Percentiles rank a stretch among this genome's conserved stretches.
phyloP scores from a whole-genome alignment of 2,797 vertebrate genomes.

The Gadopsis marmoratus region DNA sequence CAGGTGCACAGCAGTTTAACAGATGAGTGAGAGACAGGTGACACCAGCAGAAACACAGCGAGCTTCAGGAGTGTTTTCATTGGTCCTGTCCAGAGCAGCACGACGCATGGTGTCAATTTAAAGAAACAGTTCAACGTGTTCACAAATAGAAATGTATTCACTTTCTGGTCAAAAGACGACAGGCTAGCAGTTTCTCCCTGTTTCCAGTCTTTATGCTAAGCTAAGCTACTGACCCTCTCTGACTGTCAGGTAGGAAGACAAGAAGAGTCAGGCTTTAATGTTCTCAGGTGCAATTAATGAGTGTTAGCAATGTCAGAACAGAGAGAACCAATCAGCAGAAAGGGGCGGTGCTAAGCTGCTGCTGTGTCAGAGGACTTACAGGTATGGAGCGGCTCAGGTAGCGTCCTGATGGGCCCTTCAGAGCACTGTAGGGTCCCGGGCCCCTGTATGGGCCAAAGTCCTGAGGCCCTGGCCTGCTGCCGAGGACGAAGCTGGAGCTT shows the following conservation, averaged over 20 bases:
- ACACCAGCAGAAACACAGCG: background rate
- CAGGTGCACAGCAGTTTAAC: too few relatives aligned
- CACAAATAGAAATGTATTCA: too few relatives aligned
- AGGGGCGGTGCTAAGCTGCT: conserved; percentile 64
- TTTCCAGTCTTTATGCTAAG: background rate
- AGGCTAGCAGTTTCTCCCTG: background rate
- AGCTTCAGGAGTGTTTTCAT: background rate
- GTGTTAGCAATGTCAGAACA: conserved; percentile 43
- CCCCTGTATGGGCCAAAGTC: conserved; percentile 79
- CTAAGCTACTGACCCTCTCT: background rate
- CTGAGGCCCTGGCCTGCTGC: conserved; percentile 72
- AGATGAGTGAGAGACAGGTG: too few relatives aligned
- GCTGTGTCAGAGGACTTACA: conserved; percentile 89
- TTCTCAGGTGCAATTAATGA: background rate
- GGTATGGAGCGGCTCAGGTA: conserved; percentile 94
- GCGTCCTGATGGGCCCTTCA: conserved; percentile 85
- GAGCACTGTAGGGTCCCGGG: conserved; percentile 77
- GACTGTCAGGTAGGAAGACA: too few relatives aligned
- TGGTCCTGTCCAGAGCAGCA: too few relatives aligned
- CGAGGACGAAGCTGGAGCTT: conserved; percentile 36
- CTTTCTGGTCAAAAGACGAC: too few relatives aligned
- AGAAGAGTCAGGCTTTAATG: too few relatives aligned
- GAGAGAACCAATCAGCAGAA: conserved; percentile 23
- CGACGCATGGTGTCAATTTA: too few relatives aligned
- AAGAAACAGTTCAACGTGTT: too few relatives aligned